phyloP scores from a whole-genome alignment of 2,113 vertebrate species.

The Nymphicus hollandicus region DNA sequence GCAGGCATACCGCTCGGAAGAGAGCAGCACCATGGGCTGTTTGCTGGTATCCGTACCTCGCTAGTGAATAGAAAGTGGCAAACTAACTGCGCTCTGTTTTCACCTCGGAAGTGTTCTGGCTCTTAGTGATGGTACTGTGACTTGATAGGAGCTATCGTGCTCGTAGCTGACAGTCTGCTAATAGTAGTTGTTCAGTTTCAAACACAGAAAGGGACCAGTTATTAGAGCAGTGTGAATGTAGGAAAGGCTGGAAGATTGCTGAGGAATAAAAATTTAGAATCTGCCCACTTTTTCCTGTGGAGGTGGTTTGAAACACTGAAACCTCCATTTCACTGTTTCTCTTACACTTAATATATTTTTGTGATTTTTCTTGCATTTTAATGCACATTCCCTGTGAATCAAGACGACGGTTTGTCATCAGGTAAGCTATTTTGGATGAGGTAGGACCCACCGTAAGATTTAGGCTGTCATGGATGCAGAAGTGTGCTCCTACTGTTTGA shows the following conservation, averaged over 20 bases:
- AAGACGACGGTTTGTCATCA: background rate
- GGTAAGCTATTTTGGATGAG: background rate
- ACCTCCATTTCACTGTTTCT: background rate
- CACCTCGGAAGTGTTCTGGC: rapidly evolving
- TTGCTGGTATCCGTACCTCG: rapidly evolving
- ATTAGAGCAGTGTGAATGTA: no score
- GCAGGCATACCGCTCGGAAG: rapidly evolving
- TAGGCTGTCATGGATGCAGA: background rate
- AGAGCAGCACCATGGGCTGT: rapidly evolving
- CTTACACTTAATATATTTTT: background rate
- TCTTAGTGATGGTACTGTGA: no score
- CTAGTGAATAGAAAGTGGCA: no score
- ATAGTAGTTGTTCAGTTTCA: background rate
- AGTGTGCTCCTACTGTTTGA: rapidly evolving
- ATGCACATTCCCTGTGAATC: no score
- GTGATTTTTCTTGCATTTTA: background rate
- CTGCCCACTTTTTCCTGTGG: background rate
- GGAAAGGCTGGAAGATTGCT: background rate
- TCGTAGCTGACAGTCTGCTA: rapidly evolving
- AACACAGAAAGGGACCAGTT: background rate
- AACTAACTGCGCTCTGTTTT: background rate
- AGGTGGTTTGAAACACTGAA: background rate
- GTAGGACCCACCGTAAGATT: rapidly evolving
- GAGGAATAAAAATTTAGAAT: background rate
- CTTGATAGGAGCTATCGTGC: background rate